phyloP scores from a whole-genome alignment of 2,888 invertebrate genomes.

The Ditylenchus weischeri region DNA sequence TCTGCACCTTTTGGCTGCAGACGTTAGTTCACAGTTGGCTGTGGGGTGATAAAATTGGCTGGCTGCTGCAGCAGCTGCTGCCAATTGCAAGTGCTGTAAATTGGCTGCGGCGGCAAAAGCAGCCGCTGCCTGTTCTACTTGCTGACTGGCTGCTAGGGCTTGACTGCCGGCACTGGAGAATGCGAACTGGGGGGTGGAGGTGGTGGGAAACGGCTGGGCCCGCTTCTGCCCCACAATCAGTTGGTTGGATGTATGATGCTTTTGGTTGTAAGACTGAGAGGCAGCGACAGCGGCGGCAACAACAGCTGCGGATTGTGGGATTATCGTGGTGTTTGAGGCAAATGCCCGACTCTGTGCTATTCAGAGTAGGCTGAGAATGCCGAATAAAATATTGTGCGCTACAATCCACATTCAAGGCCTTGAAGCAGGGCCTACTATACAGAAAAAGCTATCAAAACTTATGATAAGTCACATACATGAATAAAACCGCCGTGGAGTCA shows the following conservation, averaged over 20 bases:
- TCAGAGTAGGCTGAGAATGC: too few relatives aligned
- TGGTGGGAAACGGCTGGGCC: slow-evolving; percentile 7
- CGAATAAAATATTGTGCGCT: too few relatives aligned
- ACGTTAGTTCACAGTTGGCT: background rate
- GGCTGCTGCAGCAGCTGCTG: slow-evolving; percentile 12
- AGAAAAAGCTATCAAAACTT: too few relatives aligned
- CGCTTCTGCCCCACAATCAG: slow-evolving; percentile 13
- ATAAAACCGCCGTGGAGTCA: too few relatives aligned
- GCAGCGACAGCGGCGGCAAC: background rate
- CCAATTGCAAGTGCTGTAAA: background rate
- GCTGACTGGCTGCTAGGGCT: background rate
- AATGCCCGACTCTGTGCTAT: too few relatives aligned
- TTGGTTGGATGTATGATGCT: background rate
- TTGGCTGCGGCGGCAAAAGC: slow-evolving; percentile 14
- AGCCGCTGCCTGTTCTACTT: slow-evolving; percentile 14
- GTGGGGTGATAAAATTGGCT: background rate
- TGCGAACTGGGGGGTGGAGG: slow-evolving; percentile 7
- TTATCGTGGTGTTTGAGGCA: slow-evolving; percentile 5
- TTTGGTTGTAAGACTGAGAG: background rate
- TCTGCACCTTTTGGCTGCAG: slow-evolving; percentile 7
- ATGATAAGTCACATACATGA: too few relatives aligned
- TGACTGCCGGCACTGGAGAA: background rate
- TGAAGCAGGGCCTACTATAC: too few relatives aligned
- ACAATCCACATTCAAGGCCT: too few relatives aligned
- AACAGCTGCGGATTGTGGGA: slow-evolving; percentile 9